Percentiles rank a stretch among this genome's conserved stretches.
Conservation (phyloP, 2,888 invertebrate genomes). For the Microchrysa polita region DNA sequence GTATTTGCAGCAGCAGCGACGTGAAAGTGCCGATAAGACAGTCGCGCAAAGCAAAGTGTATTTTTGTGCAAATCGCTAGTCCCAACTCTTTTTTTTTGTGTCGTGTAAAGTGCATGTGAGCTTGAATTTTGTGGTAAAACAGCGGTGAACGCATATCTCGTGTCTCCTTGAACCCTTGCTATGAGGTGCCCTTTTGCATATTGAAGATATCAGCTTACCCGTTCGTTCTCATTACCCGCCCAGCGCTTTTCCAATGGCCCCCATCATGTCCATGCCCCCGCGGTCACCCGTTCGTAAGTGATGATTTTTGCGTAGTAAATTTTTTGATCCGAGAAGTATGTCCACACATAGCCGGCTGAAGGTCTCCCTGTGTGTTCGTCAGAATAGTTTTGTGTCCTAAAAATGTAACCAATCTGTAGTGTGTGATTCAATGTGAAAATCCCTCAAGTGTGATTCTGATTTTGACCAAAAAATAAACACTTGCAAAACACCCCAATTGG, state of each 20-base stretch:
- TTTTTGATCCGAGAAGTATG: slow-evolving; percentile 9
- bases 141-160: background rate
- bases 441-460: no score
- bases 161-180: background rate
- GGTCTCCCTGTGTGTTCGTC: no score
- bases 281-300: slow-evolving; percentile 24
- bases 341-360: slow-evolving; percentile 29
- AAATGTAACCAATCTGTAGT: no score
- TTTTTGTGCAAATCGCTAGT: no score
- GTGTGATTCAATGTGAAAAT: no score
- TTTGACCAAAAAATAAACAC: no score
- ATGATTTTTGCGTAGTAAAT: slow-evolving; percentile 40
- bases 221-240: background rate
- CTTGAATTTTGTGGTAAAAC: no score
- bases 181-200: slow-evolving; percentile 22
- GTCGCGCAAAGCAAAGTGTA: slow-evolving; percentile 8
- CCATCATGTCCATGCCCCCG: no score
- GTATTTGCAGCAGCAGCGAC: background rate
- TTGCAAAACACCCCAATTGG: no score
- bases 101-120: no score
- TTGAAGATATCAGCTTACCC: background rate
- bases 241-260: background rate
- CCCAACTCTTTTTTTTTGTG: no score
- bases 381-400: no score
- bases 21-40: slow-evolving; percentile 23